phyloP scores from a whole-genome alignment of 2,888 invertebrate species.

The Arrhopalites spinosus region DNA sequence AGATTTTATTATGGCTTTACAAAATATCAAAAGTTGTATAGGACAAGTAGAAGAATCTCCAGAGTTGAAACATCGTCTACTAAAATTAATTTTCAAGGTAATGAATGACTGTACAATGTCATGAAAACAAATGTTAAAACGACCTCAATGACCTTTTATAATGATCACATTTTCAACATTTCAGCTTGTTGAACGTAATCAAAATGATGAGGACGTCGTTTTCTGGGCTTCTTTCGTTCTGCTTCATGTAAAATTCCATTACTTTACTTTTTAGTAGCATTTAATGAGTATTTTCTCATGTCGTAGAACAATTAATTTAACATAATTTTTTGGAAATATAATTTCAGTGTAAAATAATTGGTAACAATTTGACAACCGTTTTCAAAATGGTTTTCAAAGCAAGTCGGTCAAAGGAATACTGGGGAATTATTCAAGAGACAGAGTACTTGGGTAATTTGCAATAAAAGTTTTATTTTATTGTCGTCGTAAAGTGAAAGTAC shows the following conservation, averaged over 20 bases:
- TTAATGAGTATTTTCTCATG: too few species aligned
- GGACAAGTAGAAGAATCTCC: not conserved
- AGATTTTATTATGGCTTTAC: not conserved
- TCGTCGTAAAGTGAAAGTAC: not conserved
- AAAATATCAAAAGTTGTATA: not conserved
- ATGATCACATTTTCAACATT: too few species aligned
- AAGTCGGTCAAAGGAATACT: constrained; percentile 52
- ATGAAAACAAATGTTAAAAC: too few species aligned
- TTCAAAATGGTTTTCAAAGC: constrained; percentile 56
- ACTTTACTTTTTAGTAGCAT: too few species aligned
- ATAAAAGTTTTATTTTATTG: not conserved
- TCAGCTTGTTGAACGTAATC: constrained; percentile 53
- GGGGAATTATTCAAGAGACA: constrained; percentile 47
- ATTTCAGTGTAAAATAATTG: constrained; percentile 46
- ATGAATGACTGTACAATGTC: too few species aligned
- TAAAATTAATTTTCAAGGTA: constrained; percentile 51
- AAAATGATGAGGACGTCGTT: constrained; percentile 52
- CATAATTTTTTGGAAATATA: constrained; percentile 30
- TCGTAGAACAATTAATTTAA: too few species aligned
- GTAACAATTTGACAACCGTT: constrained; percentile 54
- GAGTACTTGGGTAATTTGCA: constrained; percentile 49
- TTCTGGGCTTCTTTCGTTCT: constrained; percentile 55
- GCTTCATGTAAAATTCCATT: constrained; percentile 42
- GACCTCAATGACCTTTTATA: too few species aligned
- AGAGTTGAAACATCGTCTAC: constrained; percentile 28